Evolutionary conservation across 2,113 vertebrate genomes (phyloP), one percentile per base, ranked within the genome.

Genomic region (Psilopogon haemacephalus): DNA sequence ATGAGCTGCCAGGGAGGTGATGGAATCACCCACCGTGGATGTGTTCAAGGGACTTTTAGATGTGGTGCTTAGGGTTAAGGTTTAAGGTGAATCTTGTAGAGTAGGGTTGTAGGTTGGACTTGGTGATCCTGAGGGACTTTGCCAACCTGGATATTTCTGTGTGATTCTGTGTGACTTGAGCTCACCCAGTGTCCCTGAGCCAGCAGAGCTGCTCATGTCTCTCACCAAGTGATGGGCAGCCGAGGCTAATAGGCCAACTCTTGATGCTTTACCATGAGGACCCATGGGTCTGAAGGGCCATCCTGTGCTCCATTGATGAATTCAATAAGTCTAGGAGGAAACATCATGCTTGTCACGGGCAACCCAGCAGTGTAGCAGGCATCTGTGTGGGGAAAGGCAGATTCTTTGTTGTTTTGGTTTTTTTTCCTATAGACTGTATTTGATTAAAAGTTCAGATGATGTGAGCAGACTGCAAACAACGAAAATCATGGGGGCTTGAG

Each of bases 341-440:
- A 50, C 55, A 5, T 5, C 1, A 0, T 4, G 4, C 37, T 37
- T 64, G 40, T 44, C 16, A 12, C 6, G 50, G 35, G 9, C 9
- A 65, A 1, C 1, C 4, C 32, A 55, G 6, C 11, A n/a, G 6
- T 38, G 73, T 27, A 64, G 15, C 46, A 54, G 50, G 4, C 8
- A 21, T 21, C 30, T 33, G 8, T 40, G 12, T 42, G 55, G 18
- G 24, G 15, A 65, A 40, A 62, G 8, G 12, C 2, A 1, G 5
- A 7, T 13, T 9, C 16, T 71, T 73, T 67, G 8, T 58, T n/a
- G 17, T 19, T 15, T 15, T 40, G 3, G 64, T 83, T 60, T 79
- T 68, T 83, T 60, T 79, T 46, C 42, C 62, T 69, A 9, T 69
- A 54, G 15, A 84, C 54, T 35, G 8, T 12, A 20, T 59, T 37